Conservation (phyloP, 2,797 vertebrate genomes). For the Cyclopterus lumpus region DNA sequence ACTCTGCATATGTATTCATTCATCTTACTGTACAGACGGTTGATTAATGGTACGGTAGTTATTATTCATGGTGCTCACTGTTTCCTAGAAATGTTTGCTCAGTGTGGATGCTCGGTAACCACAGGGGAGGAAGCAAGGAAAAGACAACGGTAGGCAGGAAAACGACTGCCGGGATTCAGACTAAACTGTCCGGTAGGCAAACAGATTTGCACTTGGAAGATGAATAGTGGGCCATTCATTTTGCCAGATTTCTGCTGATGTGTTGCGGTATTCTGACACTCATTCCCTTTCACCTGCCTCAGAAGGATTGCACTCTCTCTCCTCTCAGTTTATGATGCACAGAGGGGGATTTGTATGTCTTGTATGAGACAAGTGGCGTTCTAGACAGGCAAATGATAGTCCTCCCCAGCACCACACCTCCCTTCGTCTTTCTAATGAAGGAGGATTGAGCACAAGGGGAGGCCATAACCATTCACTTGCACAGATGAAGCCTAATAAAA, state of each 20-base stretch:
- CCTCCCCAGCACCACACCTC: slow-evolving; percentile 7
- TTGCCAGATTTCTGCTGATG: slow-evolving; percentile 48
- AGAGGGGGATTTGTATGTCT: slow-evolving; percentile 24
- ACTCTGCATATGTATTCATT: slow-evolving; percentile 17
- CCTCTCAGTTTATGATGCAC: slow-evolving; percentile 22
- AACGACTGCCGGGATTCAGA: slow-evolving; percentile 19
- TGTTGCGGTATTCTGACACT: slow-evolving; percentile 20
- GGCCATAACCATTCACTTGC: slow-evolving; percentile 31
- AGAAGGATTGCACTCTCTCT: slow-evolving; percentile 17
- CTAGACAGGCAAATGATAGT: slow-evolving; percentile 33
- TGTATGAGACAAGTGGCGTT: slow-evolving; percentile 19
- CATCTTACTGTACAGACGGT: not conserved
- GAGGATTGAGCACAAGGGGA: slow-evolving; percentile 22
- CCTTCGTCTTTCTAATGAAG: slow-evolving; percentile 14
- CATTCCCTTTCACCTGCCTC: not conserved
- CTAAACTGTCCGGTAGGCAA: slow-evolving; percentile 10
- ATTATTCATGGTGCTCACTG: slow-evolving; percentile 49
- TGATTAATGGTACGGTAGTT: slow-evolving; percentile 57
- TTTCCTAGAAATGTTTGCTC: slow-evolving; percentile 31
- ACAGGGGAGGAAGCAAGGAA: slow-evolving; percentile 7
- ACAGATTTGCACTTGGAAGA: slow-evolving; percentile 44
- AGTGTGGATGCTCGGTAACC: slow-evolving; percentile 9
- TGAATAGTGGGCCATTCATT: slow-evolving; percentile 61
- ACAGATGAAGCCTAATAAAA: slow-evolving; percentile 38
- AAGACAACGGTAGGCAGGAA: slow-evolving; percentile 22